A percentile compares a stretch with the other conserved stretches of the same genome.
Evolutionary conservation across 2,113 vertebrate species (phyloP).

Genomic region (Heloderma charlesbogerti): DNA sequence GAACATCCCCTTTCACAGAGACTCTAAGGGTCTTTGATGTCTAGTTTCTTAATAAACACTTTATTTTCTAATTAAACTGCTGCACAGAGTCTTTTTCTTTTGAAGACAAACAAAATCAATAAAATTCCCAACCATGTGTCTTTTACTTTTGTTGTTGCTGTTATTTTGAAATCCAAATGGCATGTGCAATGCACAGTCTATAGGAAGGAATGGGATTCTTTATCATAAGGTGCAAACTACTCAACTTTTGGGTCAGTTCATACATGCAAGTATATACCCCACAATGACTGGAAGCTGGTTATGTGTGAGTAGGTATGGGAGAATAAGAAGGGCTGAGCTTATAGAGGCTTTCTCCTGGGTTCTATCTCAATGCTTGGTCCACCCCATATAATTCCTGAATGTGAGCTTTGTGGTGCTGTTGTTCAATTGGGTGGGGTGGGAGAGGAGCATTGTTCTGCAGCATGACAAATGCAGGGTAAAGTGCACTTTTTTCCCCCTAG

Average conservation of each 20-base stretch:
- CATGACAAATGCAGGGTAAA: too few species aligned
- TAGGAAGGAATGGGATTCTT: not conserved
- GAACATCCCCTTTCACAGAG: conserved; percentile 82
- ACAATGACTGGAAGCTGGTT: not conserved
- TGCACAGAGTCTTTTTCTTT: conserved; percentile 80
- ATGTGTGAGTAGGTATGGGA: too few species aligned
- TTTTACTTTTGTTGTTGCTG: not conserved
- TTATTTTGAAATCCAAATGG: not conserved
- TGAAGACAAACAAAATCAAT: conserved; percentile 74
- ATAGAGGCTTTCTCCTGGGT: too few species aligned
- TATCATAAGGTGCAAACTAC: not conserved
- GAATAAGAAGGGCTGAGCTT: too few species aligned
- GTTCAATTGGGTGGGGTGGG: too few species aligned
- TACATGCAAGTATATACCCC: not conserved
- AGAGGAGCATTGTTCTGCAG: too few species aligned
- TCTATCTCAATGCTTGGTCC: too few species aligned
- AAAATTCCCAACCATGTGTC: conserved; percentile 10
- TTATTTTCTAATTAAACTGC: conserved; percentile 87
- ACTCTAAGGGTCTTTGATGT: conserved; percentile 86
- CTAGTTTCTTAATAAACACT: conserved; percentile 92
- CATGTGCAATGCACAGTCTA: not conserved
- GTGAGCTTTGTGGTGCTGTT: too few species aligned
- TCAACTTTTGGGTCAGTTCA: not conserved
- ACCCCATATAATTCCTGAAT: too few species aligned
- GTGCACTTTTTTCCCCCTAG: too few species aligned